Evolutionary conservation across 2,888 invertebrate species (phyloP).

Genomic region (Aricia artaxerxes): DNA sequence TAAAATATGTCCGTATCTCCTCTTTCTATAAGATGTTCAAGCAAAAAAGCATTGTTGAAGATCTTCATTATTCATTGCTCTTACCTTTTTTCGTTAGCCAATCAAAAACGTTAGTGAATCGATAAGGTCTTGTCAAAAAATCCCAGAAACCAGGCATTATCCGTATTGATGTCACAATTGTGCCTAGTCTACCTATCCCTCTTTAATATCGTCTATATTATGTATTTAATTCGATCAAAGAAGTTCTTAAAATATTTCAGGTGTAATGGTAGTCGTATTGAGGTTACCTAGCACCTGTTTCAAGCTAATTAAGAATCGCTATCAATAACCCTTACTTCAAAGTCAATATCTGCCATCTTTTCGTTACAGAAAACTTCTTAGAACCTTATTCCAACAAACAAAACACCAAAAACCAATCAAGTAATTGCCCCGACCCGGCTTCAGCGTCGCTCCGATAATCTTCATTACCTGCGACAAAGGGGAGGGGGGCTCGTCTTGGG

Average conservation of each 20-base stretch:
- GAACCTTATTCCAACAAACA: conserved; percentile 51
- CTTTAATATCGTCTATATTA: no score
- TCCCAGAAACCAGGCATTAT: no score
- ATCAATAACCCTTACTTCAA: conserved; percentile 15
- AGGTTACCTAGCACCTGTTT: neutral
- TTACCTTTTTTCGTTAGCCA: no score
- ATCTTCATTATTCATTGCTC: no score
- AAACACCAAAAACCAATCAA: conserved; percentile 74
- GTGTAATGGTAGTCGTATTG: neutral
- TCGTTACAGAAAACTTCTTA: conserved; percentile 39
- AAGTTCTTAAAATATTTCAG: no score
- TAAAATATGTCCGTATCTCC: no score
- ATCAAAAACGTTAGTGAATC: no score
- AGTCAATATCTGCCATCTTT: conserved; percentile 30
- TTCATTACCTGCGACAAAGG: conserved; percentile 56
- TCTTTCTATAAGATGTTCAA: no score
- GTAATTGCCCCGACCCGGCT: conserved; percentile 60
- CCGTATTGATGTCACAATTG: neutral
- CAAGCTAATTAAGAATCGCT: conserved; percentile 11
- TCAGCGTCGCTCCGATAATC: conserved; percentile 59
- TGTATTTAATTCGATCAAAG: no score
- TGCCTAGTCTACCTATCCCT: neutral
- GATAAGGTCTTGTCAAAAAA: no score
- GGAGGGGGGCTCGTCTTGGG: conserved; percentile 35
- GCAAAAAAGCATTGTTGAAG: no score